These are phyloP conservation scores for Drusus annulatus DNA, from an alignment of 1,140 invertebrate genomes.

Conservation along the genomic window DNA sequence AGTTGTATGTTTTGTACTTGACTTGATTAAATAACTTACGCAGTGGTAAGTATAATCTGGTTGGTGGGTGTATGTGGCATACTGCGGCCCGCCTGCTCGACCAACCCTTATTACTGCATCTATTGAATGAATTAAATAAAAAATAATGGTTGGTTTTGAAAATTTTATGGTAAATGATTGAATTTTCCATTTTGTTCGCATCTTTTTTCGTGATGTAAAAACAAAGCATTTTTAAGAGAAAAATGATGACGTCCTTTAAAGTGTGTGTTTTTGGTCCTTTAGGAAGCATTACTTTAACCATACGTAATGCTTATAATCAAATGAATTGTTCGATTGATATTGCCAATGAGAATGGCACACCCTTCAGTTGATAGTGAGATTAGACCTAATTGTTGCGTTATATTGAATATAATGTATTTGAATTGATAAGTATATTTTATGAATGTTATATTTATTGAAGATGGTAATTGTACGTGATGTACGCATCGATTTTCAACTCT, in stretches of 20 bases:
- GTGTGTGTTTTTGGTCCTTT: conserved; percentile 14
- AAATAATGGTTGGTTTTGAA: neutral
- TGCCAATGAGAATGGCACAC: conserved; percentile 24
- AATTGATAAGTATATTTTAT: conserved; percentile 35
- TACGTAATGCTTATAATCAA: conserved; percentile 33
- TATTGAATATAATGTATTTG: conserved; percentile 5
- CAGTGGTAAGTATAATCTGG: no score
- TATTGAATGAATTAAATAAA: neutral
- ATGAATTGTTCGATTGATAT: conserved; percentile 32
- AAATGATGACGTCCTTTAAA: neutral
- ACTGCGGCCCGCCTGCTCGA: no score
- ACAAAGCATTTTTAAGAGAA: neutral
- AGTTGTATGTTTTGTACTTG: no score
- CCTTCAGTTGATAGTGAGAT: conserved; percentile 40
- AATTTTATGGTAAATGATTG: neutral
- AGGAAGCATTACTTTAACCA: conserved; percentile 2
- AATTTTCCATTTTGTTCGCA: neutral
- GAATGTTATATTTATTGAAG: neutral
- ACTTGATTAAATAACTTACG: no score
- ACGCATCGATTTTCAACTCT: no score
- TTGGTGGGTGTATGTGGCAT: no score
- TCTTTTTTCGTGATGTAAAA: neutral
- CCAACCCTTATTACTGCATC: no score
- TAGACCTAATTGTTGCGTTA: conserved; percentile 30
- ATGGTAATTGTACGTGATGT: no score